Conservation (phyloP, 2,888 invertebrate genomes). For the Margaritifera margaritifera region DNA sequence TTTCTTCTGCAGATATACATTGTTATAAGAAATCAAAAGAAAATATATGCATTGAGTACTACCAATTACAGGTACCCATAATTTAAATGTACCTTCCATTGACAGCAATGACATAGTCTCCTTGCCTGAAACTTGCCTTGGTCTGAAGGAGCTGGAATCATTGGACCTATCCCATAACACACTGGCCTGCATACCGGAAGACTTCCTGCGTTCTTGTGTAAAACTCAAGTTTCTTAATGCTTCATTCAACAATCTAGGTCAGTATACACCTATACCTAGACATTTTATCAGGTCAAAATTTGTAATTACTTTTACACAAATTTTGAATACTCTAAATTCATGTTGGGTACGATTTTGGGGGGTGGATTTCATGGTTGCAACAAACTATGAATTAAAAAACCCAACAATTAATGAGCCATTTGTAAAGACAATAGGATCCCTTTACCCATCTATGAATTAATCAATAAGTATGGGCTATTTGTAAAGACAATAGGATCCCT, state of each 20-base stretch:
- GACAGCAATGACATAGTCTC: slow-evolving; percentile 53
- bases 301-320: too few species aligned
- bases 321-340: too few species aligned
- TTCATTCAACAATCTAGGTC: slow-evolving; percentile 61
- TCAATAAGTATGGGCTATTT: too few species aligned
- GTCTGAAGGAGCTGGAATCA: slow-evolving; percentile 45
- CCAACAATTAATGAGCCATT: too few species aligned
- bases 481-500: too few species aligned
- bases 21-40: too few species aligned
- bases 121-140: slow-evolving; percentile 46
- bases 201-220: slow-evolving; percentile 49
- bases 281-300: background rate
- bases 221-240: slow-evolving; percentile 56
- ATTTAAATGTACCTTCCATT: background rate
- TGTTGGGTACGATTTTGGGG: too few species aligned
- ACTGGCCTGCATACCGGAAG: slow-evolving; percentile 53
- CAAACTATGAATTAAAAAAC: too few species aligned
- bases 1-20: too few species aligned
- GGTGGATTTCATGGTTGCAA: too few species aligned
- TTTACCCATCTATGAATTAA: too few species aligned
- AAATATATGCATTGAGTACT: background rate
- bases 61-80: background rate
- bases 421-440: too few species aligned
- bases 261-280: slow-evolving; percentile 6
- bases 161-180: slow-evolving; percentile 61